Base-by-base conservation (phyloP, 2,888 invertebrate species). In the Fragum sueziense region DNA sequence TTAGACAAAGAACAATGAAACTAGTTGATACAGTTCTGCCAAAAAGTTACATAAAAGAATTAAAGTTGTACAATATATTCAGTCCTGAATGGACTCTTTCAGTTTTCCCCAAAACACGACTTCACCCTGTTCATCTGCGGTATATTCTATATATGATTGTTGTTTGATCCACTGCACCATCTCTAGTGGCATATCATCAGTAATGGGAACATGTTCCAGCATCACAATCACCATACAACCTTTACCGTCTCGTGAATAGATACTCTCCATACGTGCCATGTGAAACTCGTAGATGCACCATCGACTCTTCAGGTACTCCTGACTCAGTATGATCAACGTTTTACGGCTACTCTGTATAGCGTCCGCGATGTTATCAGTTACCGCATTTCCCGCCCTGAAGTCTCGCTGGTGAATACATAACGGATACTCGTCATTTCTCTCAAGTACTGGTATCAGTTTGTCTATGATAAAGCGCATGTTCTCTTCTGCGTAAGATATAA, bases 201-300 rank as follows among this genome's bases (percentile, higher is more conserved):
- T 47, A 27, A 29, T 25, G n/a, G 70, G 62, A 27, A 78, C 47
- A 17, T 62, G 37, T 62, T 72, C 69, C 9, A 84, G 77, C 47
- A 89, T 37, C 2, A 89, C 61, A 33, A 86, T 81, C 17, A 89
- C 59, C 70, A 70, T 9, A 87, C 82, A 37, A 83, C 84, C 33
- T 70, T 52, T 9, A 62, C 70, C 57, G 82, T 85, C 74, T 80
- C 88, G 61, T 0, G 81, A 78, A 61, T 78, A 81, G 3, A 81
- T 76, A 59, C 81, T 81, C 57, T 86, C 86, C 82, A 82, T 79
- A 33, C 77, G 67, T 3, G 87, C 86, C 74, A 84, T 84, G 29
- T 84, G 76, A 27, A 88, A 82, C 76, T 88, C 88, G 57, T 85
- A 86, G 68, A 85, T 76, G 75, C 88, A 88, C 79, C 80, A 87